A percentile compares a stretch with the other conserved stretches of the same genome.
Conservation (phyloP, 2,888 invertebrate species). For the Griposia aprilina region DNA sequence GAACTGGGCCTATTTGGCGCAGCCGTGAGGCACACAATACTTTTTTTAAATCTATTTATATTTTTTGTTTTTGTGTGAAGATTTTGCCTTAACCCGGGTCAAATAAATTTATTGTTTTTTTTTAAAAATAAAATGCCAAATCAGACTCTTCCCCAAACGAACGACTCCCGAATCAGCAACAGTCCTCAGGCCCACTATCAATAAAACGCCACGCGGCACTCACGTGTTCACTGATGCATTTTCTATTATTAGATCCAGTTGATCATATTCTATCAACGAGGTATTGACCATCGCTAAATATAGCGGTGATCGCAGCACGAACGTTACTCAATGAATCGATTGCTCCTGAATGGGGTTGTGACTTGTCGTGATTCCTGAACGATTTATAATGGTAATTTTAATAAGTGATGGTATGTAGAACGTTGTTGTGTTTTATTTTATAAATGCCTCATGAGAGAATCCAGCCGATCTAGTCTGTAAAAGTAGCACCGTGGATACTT, state of each 20-base stretch:
- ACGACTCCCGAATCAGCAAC: conserved; percentile 12
- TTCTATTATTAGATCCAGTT: conserved; percentile 81
- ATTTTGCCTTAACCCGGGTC: no score
- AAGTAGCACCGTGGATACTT: background rate
- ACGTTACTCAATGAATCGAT: conserved; percentile 70
- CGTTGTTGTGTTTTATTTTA: background rate
- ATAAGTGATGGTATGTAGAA: conserved; percentile 30
- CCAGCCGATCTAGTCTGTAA: no score
- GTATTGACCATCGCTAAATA: conserved; percentile 78
- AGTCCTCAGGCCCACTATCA: conserved; percentile 57
- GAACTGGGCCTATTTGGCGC: no score
- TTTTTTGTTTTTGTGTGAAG: no score
- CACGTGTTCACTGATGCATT: conserved; percentile 78
- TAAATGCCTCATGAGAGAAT: background rate
- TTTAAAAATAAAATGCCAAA: background rate
- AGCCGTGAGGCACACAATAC: no score
- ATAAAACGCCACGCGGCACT: conserved; percentile 67
- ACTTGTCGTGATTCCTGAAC: conserved; percentile 40
- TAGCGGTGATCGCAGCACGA: conserved; percentile 75
- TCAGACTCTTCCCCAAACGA: conserved; percentile 23
- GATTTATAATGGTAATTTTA: conserved; percentile 32
- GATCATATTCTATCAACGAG: conserved; percentile 72
- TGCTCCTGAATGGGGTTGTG: conserved; percentile 54
- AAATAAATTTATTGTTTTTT: no score
- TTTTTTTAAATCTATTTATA: no score